Percentiles rank a stretch among this genome's conserved stretches.
These are phyloP conservation scores for Ahaetulla prasina DNA, from an alignment of 2,113 vertebrate genomes.

Conservation along the genomic window DNA sequence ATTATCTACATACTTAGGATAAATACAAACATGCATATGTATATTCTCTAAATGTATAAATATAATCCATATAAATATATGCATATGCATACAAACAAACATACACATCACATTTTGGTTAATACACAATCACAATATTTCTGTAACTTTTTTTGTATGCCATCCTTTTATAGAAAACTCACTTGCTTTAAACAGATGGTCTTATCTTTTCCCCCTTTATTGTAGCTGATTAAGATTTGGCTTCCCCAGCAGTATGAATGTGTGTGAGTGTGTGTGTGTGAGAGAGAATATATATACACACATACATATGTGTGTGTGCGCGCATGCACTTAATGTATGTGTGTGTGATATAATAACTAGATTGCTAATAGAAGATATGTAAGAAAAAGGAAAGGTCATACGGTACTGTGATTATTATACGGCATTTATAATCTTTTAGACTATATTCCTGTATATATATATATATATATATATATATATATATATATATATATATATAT, in stretches of 20 bases:
- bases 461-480: too few relatives aligned
- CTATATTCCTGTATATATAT: conserved; percentile 35
- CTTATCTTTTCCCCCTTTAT: conserved; percentile 65
- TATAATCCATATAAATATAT: conserved; percentile 21
- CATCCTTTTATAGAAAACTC: conserved; percentile 62
- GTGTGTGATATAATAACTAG: conserved; percentile 47
- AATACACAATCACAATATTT: conserved; percentile 44
- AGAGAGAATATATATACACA: background rate
- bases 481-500: too few relatives aligned
- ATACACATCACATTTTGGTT: conserved; percentile 23
- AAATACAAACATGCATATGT: conserved; percentile 33
- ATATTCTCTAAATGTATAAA: conserved; percentile 25
- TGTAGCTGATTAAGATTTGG: conserved; percentile 74
- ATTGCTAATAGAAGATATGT: conserved; percentile 61
- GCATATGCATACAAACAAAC: background rate
- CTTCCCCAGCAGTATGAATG: conserved; percentile 54
- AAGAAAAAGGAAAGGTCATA: conserved; percentile 47
- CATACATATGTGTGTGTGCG: background rate
- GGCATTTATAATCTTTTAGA: conserved; percentile 34
- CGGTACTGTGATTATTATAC: conserved; percentile 61
- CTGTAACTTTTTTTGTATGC: conserved; percentile 59
- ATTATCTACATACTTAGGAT: conserved; percentile 12
- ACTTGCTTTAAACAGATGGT: conserved; percentile 77
- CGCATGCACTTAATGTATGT: background rate
- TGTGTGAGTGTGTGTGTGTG: background rate